Conservation (phyloP, 2,797 vertebrate genomes). For the Calcarius lapponicus region DNA sequence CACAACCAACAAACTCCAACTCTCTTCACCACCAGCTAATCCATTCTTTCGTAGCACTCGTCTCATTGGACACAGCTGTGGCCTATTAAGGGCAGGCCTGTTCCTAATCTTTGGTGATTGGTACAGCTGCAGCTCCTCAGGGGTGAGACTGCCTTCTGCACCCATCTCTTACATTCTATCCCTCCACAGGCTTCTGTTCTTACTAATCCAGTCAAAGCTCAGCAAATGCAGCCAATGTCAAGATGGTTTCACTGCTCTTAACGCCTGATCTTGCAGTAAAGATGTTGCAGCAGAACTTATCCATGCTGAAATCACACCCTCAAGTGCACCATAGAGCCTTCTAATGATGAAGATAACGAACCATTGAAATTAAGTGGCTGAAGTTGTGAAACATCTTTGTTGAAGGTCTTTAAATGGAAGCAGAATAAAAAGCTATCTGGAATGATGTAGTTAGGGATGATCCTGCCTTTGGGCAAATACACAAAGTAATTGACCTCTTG, state of each 20-base stretch:
- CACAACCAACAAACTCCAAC: no score
- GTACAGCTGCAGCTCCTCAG: no score
- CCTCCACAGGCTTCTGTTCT: background rate
- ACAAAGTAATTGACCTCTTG: constrained; percentile 13
- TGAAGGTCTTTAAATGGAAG: background rate
- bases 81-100: no score
- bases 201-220: background rate
- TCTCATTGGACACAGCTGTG: no score
- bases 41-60: no score
- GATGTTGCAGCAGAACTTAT: background rate
- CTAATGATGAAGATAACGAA: background rate
- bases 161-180: no score
- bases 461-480: background rate
- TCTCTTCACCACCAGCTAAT: no score
- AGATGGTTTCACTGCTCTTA: background rate
- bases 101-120: no score
- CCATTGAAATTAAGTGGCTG: background rate
- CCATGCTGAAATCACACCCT: background rate
- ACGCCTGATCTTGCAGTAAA: background rate
- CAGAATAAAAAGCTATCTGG: background rate
- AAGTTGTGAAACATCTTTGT: background rate
- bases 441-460: background rate
- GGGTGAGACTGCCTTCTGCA: no score
- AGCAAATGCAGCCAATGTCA: background rate
- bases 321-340: background rate